phyloP scores from a whole-genome alignment of 2,888 invertebrate species.

The Phoronis australis region DNA sequence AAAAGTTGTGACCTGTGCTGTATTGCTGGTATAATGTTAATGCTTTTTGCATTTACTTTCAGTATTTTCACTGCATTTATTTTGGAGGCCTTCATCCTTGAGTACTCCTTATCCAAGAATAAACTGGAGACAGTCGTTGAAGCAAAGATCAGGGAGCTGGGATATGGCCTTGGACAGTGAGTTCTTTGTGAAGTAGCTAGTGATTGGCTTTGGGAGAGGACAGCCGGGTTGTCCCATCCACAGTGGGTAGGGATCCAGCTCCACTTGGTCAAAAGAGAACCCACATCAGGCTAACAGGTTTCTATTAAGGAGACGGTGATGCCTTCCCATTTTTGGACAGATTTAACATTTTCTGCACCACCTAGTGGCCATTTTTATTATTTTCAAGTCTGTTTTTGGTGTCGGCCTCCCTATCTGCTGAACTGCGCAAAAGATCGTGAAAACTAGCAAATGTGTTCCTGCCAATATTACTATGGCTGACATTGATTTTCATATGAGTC shows the following conservation, averaged over 20 bases:
- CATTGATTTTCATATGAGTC: no score
- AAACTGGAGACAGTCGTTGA: constrained; percentile 50
- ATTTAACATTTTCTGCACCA: no score
- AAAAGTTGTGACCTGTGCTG: not conserved
- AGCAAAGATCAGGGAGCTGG: constrained; percentile 50
- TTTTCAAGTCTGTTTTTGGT: no score
- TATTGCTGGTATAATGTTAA: not conserved
- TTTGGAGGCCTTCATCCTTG: constrained; percentile 55
- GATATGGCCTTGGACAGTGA: constrained; percentile 47
- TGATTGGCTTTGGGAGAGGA: constrained; percentile 14
- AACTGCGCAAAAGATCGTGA: no score
- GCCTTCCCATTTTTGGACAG: no score
- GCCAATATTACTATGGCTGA: no score
- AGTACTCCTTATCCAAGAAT: constrained; percentile 50
- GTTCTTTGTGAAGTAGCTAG: constrained; percentile 16
- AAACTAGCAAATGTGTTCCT: no score
- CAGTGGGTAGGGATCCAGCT: not conserved
- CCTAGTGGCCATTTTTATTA: no score
- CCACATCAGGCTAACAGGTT: no score
- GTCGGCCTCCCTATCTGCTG: no score
- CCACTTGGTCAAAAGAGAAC: not conserved
- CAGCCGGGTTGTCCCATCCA: no score
- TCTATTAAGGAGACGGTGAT: no score
- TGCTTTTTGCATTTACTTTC: constrained; percentile 16
- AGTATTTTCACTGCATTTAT: constrained; percentile 57